Percentiles rank a stretch among this genome's conserved stretches.
These are phyloP conservation scores for Drosophila pandora DNA, from an alignment of 1,140 invertebrate genomes.

Conservation along the genomic window DNA sequence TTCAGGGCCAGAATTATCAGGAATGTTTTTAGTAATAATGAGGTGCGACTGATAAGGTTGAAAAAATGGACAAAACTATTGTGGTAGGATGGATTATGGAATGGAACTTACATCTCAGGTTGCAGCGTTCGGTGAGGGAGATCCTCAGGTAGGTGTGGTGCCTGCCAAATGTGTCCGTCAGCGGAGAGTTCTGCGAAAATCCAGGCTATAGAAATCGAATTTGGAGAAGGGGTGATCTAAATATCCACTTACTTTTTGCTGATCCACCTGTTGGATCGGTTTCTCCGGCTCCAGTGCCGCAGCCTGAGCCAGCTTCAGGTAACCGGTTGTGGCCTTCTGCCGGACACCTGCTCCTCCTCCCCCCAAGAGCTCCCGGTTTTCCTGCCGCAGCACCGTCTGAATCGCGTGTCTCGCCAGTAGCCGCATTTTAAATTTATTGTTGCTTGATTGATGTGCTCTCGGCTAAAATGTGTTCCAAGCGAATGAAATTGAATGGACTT, in stretches of 20 bases:
- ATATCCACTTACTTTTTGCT: conserved; percentile 29
- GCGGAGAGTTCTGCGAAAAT: conserved; percentile 42
- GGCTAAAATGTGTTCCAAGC: conserved; percentile 17
- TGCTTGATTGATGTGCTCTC: conserved; percentile 37
- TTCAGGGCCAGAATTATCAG: conserved; percentile 18
- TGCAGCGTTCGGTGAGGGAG: conserved; percentile 97
- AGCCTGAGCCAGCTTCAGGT: conserved; percentile 55
- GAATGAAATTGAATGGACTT: conserved; percentile 40
- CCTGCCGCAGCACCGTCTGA: conserved; percentile 38
- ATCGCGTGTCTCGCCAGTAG: conserved; percentile 57
- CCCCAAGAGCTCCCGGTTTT: conserved; percentile 13
- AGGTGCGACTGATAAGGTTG: conserved; percentile 31
- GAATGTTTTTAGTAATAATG: conserved; percentile 6
- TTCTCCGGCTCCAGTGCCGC: conserved; percentile 46
- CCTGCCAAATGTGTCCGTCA: conserved; percentile 93
- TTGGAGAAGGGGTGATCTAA: not conserved
- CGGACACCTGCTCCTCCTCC: conserved; percentile 30
- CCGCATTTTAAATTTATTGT: conserved; percentile 44
- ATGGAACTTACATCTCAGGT: conserved; percentile 93
- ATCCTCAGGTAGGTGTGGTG: conserved; percentile 97
- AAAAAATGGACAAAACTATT: conserved; percentile 18
- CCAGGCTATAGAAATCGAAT: conserved; percentile 8
- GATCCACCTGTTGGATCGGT: conserved; percentile 31
- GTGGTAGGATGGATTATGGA: conserved; percentile 16
- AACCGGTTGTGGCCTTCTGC: conserved; percentile 66